Evolutionary conservation across 2,888 invertebrate species (phyloP), one percentile per base, ranked within the genome.

Genomic region (Lomographa bimaculata): DNA sequence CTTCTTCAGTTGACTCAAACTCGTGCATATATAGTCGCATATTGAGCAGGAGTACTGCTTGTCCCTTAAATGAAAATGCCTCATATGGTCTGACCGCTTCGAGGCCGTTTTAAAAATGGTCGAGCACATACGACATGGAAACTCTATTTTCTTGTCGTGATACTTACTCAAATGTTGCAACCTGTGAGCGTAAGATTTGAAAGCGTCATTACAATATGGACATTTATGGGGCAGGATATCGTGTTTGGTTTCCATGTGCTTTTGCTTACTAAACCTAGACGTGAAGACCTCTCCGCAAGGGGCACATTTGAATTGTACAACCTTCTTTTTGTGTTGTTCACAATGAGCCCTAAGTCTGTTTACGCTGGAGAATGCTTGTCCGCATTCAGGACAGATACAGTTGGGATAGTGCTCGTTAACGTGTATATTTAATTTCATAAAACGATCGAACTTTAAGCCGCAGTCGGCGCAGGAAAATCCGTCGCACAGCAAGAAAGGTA

Each of bases 381-480:
- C 86, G 40, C 87, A 89, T 29, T 73, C 68, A 16, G 70, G 75
- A 35, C 87, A 89, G 4, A 89, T 80, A 33, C 79, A 78, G 29
- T 82, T 81, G 0, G 79, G 85, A 46, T 78, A 81, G 18, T 89
- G 87, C 7, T 64, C 59, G 28, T 87, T 86, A 52, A 83, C 77
- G 45, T 87, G 87, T 0, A 57, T 74, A 38, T 85, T 86, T 3
- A 87, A 50, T 47, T 77, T 78, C 0, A 75, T 65, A 33, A 87
- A 87, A 1, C 80, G 39, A 5, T 75, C 71, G 36, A 83, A 87
- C 2, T 53, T 64, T 39, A 72, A 65, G 0, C 63, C 64, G 26
- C 87, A 87, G 34, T 73, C 65, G 0, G 71, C 64, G 37, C 87
- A 87, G 0, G 58, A 46, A 24, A 68, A 77, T 3, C 68, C 73